Percentiles rank a stretch among this genome's conserved stretches.
Evolutionary conservation across 2,113 vertebrate genomes (phyloP).

Genomic region (Anolis sagrei): DNA sequence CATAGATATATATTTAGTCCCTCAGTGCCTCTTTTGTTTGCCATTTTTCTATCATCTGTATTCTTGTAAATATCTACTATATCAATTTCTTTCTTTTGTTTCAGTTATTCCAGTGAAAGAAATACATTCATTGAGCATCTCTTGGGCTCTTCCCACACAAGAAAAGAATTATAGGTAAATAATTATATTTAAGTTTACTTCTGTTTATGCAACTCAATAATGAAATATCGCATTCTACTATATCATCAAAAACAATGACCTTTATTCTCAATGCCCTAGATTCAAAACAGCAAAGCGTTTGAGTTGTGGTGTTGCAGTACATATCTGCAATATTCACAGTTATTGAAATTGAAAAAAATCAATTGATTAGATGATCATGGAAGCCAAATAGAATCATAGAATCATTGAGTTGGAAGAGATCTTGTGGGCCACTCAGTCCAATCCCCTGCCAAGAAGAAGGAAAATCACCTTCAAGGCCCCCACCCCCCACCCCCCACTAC

Average conservation of each 20-base stretch:
- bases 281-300: background rate
- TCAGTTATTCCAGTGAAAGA: conserved; percentile 88
- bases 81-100: conserved; percentile 60
- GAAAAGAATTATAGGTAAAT: conserved; percentile 87
- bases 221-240: background rate
- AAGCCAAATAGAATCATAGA: background rate
- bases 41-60: too few species aligned
- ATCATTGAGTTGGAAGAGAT: too few species aligned
- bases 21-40: background rate
- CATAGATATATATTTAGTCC: background rate
- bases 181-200: background rate
- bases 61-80: background rate
- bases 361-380: background rate
- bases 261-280: background rate
- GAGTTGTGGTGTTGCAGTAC: background rate
- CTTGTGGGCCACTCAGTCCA: too few species aligned
- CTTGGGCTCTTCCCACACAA: conserved; percentile 85
- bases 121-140: conserved; percentile 86
- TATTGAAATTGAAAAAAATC: background rate
- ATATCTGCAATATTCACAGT: background rate
- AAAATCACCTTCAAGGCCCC: too few species aligned
- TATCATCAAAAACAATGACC: background rate
- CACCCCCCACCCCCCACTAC: too few species aligned
- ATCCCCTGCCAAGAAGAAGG: too few species aligned
- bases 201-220: background rate